Evolutionary conservation across 2,113 vertebrate species (phyloP).

Genomic region (Ifrita kowaldi): DNA sequence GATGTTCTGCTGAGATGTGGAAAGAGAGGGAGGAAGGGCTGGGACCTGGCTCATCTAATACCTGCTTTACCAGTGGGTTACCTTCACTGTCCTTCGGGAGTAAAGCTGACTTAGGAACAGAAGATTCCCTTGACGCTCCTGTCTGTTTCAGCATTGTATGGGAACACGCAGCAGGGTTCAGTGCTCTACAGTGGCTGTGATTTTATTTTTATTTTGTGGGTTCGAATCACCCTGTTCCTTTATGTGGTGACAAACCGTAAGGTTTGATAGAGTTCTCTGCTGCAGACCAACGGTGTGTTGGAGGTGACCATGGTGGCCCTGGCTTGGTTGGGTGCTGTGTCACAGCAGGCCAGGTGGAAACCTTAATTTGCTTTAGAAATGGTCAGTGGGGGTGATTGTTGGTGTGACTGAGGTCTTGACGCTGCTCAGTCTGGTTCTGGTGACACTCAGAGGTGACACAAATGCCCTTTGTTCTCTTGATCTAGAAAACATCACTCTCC

Average conservation of each 20-base stretch:
- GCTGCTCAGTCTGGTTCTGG: background rate
- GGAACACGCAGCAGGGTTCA: fast-evolving
- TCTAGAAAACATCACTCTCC: background rate
- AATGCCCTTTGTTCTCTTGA: background rate
- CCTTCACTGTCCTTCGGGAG: conserved; percentile 39
- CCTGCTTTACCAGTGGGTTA: conserved; percentile 27
- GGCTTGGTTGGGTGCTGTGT: background rate
- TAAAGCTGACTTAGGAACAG: conserved; percentile 12
- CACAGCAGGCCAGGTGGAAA: background rate
- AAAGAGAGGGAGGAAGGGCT: background rate
- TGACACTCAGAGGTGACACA: background rate
- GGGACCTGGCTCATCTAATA: background rate
- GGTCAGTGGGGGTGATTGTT: fast-evolving
- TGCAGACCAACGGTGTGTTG: fast-evolving
- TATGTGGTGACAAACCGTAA: background rate
- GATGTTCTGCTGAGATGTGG: background rate
- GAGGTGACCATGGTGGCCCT: background rate
- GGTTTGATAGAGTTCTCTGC: background rate
- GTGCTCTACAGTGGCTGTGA: background rate
- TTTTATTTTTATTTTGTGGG: background rate
- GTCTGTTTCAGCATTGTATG: fast-evolving
- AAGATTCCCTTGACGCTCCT: background rate
- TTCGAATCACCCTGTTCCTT: background rate
- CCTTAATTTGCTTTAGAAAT: background rate
- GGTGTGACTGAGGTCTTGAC: background rate